Conservation (phyloP, 2,797 vertebrate species). For the Falco cherrug region DNA sequence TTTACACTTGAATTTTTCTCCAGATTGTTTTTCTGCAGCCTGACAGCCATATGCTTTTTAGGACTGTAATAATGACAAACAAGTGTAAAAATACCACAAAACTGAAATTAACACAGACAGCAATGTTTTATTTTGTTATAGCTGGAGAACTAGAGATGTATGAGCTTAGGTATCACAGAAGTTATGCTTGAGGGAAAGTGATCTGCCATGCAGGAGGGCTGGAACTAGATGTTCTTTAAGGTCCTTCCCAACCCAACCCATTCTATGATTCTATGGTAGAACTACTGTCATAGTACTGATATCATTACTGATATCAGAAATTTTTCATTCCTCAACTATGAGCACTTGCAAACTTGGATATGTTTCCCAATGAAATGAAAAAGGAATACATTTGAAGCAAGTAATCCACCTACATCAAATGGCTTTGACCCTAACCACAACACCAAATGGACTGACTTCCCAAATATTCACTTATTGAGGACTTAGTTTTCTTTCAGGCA, state of each 20-base stretch:
- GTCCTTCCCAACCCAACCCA: too few species aligned
- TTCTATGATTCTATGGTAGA: too few species aligned
- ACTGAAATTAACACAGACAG: not conserved
- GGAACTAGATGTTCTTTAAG: too few species aligned
- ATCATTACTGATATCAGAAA: not conserved
- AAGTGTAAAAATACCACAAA: not conserved
- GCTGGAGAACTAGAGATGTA: not conserved
- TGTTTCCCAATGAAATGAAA: not conserved
- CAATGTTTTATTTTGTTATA: not conserved
- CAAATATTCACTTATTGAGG: constrained; percentile 14
- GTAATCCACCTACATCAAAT: not conserved
- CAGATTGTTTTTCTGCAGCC: not conserved
- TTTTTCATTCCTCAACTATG: not conserved
- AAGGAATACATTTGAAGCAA: not conserved
- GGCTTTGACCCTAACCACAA: not conserved
- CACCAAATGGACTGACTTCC: not conserved
- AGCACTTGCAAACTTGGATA: not conserved
- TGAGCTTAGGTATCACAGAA: not conserved
- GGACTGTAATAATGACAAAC: not conserved
- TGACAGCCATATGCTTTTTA: not conserved
- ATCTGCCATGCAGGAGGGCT: not conserved
- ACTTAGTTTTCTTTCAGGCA: constrained; percentile 2
- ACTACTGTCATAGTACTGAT: too few species aligned
- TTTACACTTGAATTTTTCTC: rapidly evolving
- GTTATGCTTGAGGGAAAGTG: not conserved